Conservation (phyloP, 2,888 invertebrate genomes). For the Nephrotoma guestfalica region DNA sequence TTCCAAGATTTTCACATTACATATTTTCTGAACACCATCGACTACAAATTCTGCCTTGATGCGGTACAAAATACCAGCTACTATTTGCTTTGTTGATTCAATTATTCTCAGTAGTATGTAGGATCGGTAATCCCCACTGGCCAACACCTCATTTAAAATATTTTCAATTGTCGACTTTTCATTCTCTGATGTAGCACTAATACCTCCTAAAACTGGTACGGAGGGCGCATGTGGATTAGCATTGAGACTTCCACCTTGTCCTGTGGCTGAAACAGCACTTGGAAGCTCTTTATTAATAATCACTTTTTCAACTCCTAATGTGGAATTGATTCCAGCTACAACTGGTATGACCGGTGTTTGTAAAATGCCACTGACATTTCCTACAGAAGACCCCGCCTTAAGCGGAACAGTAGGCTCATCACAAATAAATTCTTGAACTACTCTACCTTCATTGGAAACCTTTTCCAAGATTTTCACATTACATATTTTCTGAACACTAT, state of each 20-base stretch:
- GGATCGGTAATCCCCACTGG: not conserved
- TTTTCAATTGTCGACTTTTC: not conserved
- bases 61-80: slow-evolving; percentile 39
- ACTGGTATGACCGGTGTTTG: no score
- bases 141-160: not conserved
- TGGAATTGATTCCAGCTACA: no score
- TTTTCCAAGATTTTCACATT: not conserved
- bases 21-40: slow-evolving; percentile 26
- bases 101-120: slow-evolving; percentile 21
- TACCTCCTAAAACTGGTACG: not conserved
- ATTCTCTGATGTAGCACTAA: not conserved
- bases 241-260: no score
- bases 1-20: slow-evolving; percentile 9
- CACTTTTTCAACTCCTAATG: no score
- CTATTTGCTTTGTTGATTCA: slow-evolving; percentile 35
- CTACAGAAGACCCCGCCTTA: no score
- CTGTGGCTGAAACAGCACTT: no score
- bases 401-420: no score
- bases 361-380: no score
- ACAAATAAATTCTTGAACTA: not conserved
- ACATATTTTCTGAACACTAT: not conserved
- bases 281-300: no score
- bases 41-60: slow-evolving; percentile 43
- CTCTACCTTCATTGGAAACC: not conserved
- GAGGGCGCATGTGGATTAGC: no score